Evolutionary conservation across 2,888 invertebrate genomes (phyloP).

Genomic region (Drosophila subquinaria): DNA sequence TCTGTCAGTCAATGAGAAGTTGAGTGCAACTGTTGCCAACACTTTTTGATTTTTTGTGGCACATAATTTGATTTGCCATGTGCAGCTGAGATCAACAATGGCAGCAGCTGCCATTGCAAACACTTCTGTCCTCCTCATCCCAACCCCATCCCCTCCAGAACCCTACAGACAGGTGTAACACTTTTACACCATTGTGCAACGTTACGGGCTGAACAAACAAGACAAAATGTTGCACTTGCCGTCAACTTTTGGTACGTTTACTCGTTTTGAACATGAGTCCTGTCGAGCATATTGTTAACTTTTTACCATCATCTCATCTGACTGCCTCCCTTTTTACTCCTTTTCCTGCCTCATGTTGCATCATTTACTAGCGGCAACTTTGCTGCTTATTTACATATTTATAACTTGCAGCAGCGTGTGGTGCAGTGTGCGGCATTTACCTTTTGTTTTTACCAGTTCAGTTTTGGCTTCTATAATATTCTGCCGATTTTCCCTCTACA

Average conservation of each 20-base stretch:
- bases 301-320: slow-evolving; percentile 47
- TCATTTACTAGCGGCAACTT: slow-evolving; percentile 60
- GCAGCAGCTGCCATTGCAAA: slow-evolving; percentile 23
- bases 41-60: slow-evolving; percentile 47
- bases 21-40: slow-evolving; percentile 53
- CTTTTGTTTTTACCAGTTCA: slow-evolving; percentile 59
- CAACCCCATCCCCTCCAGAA: neutral
- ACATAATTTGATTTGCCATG: slow-evolving; percentile 60
- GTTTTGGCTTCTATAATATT: slow-evolving; percentile 61
- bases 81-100: slow-evolving; percentile 48
- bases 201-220: slow-evolving; percentile 30
- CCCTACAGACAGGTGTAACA: neutral
- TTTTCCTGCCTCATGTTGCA: slow-evolving; percentile 22
- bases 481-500: slow-evolving; percentile 60
- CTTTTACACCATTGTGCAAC: slow-evolving; percentile 7
- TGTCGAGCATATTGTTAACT: slow-evolving; percentile 71
- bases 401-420: slow-evolving; percentile 54
- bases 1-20: slow-evolving; percentile 36
- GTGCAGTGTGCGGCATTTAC: slow-evolving; percentile 34
- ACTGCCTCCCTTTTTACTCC: slow-evolving; percentile 4
- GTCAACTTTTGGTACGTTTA: slow-evolving; percentile 60
- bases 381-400: slow-evolving; percentile 78
- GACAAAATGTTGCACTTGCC: slow-evolving; percentile 51
- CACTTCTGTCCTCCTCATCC: neutral
- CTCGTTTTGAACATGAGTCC: slow-evolving; percentile 54